Evolutionary conservation across 2,113 vertebrate species (phyloP).

Genomic region (Fulmarus glacialis): DNA sequence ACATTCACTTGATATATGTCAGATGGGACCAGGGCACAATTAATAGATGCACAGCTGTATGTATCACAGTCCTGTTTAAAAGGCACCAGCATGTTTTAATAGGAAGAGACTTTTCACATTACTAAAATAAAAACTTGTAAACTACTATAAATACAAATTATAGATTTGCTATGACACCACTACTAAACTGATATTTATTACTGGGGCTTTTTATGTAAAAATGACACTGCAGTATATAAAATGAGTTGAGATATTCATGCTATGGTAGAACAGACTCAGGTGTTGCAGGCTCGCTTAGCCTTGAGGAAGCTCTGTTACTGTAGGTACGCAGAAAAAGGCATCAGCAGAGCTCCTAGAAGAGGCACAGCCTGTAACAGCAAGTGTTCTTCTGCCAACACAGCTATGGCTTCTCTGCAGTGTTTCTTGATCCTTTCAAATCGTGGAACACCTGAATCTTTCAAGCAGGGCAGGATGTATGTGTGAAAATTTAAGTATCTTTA

Average conservation of each 20-base stretch:
- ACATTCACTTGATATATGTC: slow-evolving; percentile 83
- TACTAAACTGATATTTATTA: background rate
- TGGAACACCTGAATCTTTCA: background rate
- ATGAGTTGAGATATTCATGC: background rate
- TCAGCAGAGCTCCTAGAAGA: background rate
- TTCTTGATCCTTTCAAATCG: background rate
- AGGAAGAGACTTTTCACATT: background rate
- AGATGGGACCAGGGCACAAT: slow-evolving; percentile 78
- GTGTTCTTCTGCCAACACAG: background rate
- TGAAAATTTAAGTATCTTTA: background rate
- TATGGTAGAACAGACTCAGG: background rate
- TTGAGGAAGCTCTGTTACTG: background rate
- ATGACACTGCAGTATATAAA: background rate
- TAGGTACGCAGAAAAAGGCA: background rate
- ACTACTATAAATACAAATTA: background rate
- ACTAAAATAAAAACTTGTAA: background rate
- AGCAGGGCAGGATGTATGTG: background rate
- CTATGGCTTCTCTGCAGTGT: background rate
- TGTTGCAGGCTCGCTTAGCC: background rate
- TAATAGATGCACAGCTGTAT: slow-evolving; percentile 73
- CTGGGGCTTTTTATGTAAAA: background rate
- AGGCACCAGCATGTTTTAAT: background rate
- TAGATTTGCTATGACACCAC: background rate
- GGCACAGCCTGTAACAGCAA: background rate
- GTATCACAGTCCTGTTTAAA: slow-evolving; percentile 82